Evolutionary conservation across 2,113 vertebrate species (phyloP), one percentile per base, ranked within the genome.

Genomic region (Anolis sagrei): DNA sequence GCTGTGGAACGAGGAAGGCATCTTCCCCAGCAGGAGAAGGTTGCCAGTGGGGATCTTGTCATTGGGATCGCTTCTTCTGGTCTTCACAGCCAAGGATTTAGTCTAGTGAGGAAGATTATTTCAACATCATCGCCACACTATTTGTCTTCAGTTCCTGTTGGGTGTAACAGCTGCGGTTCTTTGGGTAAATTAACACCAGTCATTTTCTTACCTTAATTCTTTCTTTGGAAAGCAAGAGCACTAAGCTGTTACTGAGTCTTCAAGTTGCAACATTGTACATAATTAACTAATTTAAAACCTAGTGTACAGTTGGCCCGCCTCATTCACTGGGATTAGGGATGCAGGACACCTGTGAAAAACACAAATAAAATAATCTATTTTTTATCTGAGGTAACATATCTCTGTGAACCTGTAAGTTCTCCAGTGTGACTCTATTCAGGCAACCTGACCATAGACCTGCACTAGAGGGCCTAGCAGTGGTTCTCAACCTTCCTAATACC

Each of bases 51-150:
- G 0, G 98, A 98, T 73, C n/a, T 94, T 77, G 80, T 98, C 49
- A 94, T 98, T 18, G 98, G 97, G 1, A 86, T 98, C n/a, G 93
- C 96, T n/a, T 98, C 96, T n/a, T 96, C 97, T 0, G 97, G 94
- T 2, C 86, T 98, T 82, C 97, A 96, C 25, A 97, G 97, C 92
- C 95, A 92, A 25, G 97, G 93, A 79, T 97, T 98, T 89, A 96
- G 95, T 70, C 88, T 97, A 68, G 96, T 98, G 66, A 96, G 95
- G 23, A 96, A 93, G 80, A 94, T 98, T 74, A 91, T 98, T 62
- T 95, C 97, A 87, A 91, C 85, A 1, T 89, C 94, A 3, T 82
- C 92, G 49, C 93, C 97, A 21, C 86, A 79, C 84, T 97, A 95
- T 94, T 94, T 92, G 89, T 97, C 96, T 4, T 95, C 96, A 0